Evolutionary conservation across 1,140 invertebrate genomes (phyloP), one percentile per base, ranked within the genome.

Genomic region (Zaprionus lachaisei): DNA sequence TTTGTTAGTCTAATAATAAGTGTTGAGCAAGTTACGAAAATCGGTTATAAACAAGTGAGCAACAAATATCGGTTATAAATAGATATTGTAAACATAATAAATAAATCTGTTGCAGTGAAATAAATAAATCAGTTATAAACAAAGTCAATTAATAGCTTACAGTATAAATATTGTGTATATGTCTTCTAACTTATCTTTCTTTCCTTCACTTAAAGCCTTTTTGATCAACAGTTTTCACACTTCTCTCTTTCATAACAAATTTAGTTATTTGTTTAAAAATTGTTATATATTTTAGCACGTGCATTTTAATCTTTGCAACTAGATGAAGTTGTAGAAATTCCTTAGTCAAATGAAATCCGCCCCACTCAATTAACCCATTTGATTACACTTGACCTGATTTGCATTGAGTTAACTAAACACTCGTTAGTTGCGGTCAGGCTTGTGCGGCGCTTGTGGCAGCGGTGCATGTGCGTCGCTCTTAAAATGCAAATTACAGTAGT

Each of bases 281-380:
- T 17, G 31, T 7, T 44, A 44, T 44, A 1, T 17, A 44, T 17
- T 47, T 47, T 17, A 9, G 17, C 17, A 17, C 3, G 7, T 24
- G 20, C 20, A 51, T 17, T 51, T 51, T 11, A 24, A 6, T 22
- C 20, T 6, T 5, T 51, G 20, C 47, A 51, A 51, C 11, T 51
- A 12, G 24, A 51, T 51, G 0, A 22, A 15, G 15, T 22, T 49
- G 47, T 22, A 49, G 47, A 22, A 51, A 51, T 51, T 51, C 47
- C 47, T 20, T 5, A 14, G 41, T 47, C n/a, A 47, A 47, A 17
- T 17, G n/a, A 17, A 51, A 51, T 51, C 20, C 20, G 47, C 47
- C 17, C 47, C 47, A 24, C 47, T 51, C 47, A 51, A 51, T 51
- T 51, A 22, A 51, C 47, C 47, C 47, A 51, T 51, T 51, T 51